phyloP scores from a whole-genome alignment of 2,113 vertebrate genomes.

The Stigmatopora argus region DNA sequence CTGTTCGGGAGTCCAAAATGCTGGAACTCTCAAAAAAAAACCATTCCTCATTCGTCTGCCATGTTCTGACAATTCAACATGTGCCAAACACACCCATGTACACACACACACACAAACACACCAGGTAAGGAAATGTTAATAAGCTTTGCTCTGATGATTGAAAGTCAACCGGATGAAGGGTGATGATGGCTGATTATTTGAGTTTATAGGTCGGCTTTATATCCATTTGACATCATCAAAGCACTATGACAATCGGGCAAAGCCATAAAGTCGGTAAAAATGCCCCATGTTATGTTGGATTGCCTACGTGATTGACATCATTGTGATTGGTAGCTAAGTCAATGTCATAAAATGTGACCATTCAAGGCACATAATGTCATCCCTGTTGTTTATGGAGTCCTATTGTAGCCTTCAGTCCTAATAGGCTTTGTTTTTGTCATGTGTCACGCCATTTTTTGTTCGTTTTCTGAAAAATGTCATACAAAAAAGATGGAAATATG shows the following conservation, averaged over 20 bases:
- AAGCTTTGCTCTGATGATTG: slow-evolving; percentile 31
- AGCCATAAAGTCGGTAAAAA: slow-evolving; percentile 30
- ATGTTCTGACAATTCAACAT: slow-evolving; percentile 64
- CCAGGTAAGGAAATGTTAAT: slow-evolving; percentile 24
- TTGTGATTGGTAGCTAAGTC: slow-evolving; percentile 8
- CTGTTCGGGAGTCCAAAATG: slow-evolving; percentile 33
- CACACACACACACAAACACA: slow-evolving; percentile 23
- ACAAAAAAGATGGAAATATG: slow-evolving; percentile 22
- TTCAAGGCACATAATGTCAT: slow-evolving; percentile 12
- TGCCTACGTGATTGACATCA: not conserved
- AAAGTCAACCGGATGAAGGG: slow-evolving; percentile 10
- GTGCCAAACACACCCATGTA: slow-evolving; percentile 65
- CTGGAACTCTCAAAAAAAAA: slow-evolving; percentile 31
- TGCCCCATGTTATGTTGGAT: slow-evolving; percentile 9
- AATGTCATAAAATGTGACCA: slow-evolving; percentile 6
- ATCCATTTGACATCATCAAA: not conserved
- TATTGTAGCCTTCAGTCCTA: not conserved
- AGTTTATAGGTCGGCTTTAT: not conserved
- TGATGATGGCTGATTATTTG: slow-evolving; percentile 9
- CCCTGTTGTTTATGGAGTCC: slow-evolving; percentile 1
- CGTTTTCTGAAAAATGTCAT: slow-evolving; percentile 14
- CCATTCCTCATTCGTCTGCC: slow-evolving; percentile 46
- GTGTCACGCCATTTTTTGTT: slow-evolving; percentile 31
- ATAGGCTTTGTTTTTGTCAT: slow-evolving; percentile 16
- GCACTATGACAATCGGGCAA: slow-evolving; percentile 5